Evolutionary conservation across 2,888 invertebrate species (phyloP), one percentile per base, ranked within the genome.

Genomic region (Liopterus haemorrhoidalis): DNA sequence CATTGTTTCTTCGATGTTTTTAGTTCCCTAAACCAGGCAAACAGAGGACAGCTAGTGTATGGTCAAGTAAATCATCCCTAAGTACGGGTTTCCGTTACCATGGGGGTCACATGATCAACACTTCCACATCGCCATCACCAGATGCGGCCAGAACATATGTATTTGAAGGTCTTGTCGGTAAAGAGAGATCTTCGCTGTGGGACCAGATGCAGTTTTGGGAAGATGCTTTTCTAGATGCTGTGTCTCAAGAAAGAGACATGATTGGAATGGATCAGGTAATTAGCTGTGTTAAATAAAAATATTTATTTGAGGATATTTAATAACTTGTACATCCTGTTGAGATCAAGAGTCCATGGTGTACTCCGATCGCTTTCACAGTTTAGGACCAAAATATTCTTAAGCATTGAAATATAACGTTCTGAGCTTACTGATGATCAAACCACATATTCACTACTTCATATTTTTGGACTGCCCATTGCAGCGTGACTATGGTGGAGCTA

Each of bases 201-300:
- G 96, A 97, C 69, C 94, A 97, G 73, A 92, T 94, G 89, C 93
- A 94, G 63, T 99, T 99, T 70, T 99, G 99, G 99, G 99, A 99
- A 66, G 97, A 99, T 65, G 89, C 94, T 0, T 99, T 99, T 64
- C 72, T 97, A 43, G 99, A 99, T 70, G 95, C 97, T 0, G 97
- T 99, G 2, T 82, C 83, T 30, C 97, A 99, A 67, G 99, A 99
- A 65, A 75, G 99, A 15, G 99, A 99, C 63, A 92, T 97, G 81
- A 90, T 97, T 55, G 95, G 99, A 41, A 96, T 99, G 96, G 99
- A 99, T 72, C 97, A 99, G 66, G 75, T 74, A 55, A 53, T 56
- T n/a, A n/a, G n/a, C n/a, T 41, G 6, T n/a, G n/a, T n/a, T n/a
- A n/a, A n/a, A n/a, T n/a, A n/a, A n/a, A n/a, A n/a, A n/a, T n/a